Percentiles rank a stretch among this genome's conserved stretches.
phyloP scores from a whole-genome alignment of 2,888 invertebrate species.

The Dastarcus helophoroides region DNA sequence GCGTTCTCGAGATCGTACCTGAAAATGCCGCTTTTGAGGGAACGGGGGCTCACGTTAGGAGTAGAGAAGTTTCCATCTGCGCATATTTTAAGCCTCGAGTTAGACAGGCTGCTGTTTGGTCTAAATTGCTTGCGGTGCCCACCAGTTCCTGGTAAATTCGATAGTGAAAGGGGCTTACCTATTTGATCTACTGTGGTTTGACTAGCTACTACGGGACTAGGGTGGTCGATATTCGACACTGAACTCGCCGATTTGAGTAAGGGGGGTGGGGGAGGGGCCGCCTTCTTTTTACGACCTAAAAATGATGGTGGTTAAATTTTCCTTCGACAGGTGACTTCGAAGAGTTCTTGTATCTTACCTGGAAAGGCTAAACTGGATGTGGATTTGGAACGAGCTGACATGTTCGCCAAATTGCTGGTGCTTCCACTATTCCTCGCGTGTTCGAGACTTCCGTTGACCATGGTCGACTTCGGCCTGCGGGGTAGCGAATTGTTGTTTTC shows the following conservation, averaged over 20 bases:
- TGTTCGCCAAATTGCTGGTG: slow-evolving; percentile 28
- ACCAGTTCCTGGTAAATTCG: too few relatives aligned
- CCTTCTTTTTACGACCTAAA: slow-evolving; percentile 46
- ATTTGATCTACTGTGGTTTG: slow-evolving; percentile 24
- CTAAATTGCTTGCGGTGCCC: too few relatives aligned
- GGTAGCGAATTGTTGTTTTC: slow-evolving; percentile 41
- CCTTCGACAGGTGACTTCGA: neutral
- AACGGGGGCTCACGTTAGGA: too few relatives aligned
- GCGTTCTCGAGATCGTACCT: too few relatives aligned
- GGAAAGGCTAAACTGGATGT: slow-evolving; percentile 32
- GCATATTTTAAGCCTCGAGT: too few relatives aligned
- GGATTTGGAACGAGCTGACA: slow-evolving; percentile 33
- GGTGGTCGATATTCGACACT: slow-evolving; percentile 25
- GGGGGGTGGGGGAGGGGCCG: slow-evolving; percentile 45
- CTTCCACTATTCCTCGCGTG: slow-evolving; percentile 24
- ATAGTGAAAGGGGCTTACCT: too few relatives aligned
- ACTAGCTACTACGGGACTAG: slow-evolving; percentile 38
- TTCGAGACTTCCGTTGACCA: slow-evolving; percentile 20
- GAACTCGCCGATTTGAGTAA: slow-evolving; percentile 26
- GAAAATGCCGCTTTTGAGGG: too few relatives aligned
- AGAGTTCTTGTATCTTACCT: too few relatives aligned
- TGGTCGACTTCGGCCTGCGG: slow-evolving; percentile 29
- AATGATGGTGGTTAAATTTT: slow-evolving; percentile 11
- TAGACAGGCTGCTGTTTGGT: too few relatives aligned
- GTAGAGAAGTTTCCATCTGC: too few relatives aligned